phyloP scores from a whole-genome alignment of 2,888 invertebrate species.

The Trichogramma dendrolimi region DNA sequence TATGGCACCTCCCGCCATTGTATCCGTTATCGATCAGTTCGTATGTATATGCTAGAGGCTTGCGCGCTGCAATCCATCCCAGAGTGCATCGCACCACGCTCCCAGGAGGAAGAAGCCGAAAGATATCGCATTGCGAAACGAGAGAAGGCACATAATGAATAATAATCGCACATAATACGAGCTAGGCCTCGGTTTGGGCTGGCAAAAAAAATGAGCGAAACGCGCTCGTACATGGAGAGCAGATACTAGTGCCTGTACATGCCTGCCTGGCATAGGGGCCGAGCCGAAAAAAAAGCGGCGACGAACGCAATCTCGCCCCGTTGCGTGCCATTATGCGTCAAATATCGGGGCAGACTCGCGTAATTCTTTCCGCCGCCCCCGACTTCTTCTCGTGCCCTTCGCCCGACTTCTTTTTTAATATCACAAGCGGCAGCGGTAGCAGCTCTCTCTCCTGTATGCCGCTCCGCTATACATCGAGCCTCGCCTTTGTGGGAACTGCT shows the following conservation, averaged over 20 bases:
- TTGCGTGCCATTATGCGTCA: slow-evolving; percentile 40
- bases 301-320: slow-evolving; percentile 12
- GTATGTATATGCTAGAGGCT: background rate
- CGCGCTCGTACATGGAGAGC: background rate
- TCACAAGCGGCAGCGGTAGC: slow-evolving; percentile 29
- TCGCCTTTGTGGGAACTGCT: too few species aligned
- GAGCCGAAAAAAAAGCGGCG: slow-evolving; percentile 14
- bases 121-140: slow-evolving; percentile 12
- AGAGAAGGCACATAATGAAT: slow-evolving; percentile 46
- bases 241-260: background rate
- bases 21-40: too few species aligned
- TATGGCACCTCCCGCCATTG: too few species aligned
- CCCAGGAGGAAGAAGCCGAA: background rate
- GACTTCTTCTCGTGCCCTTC: slow-evolving; percentile 34
- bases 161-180: slow-evolving; percentile 46
- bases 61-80: background rate
- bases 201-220: slow-evolving; percentile 1
- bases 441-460: too few species aligned
- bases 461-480: too few species aligned
- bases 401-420: slow-evolving; percentile 42
- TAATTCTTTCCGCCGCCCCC: slow-evolving; percentile 37
- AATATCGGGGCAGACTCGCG: slow-evolving; percentile 39
- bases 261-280: background rate
- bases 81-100: background rate
- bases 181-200: slow-evolving; percentile 9